Percentiles rank a stretch among this genome's conserved stretches.
Evolutionary conservation across 2,888 invertebrate genomes (phyloP).

Genomic region (Cryptophagus acutangulus): DNA sequence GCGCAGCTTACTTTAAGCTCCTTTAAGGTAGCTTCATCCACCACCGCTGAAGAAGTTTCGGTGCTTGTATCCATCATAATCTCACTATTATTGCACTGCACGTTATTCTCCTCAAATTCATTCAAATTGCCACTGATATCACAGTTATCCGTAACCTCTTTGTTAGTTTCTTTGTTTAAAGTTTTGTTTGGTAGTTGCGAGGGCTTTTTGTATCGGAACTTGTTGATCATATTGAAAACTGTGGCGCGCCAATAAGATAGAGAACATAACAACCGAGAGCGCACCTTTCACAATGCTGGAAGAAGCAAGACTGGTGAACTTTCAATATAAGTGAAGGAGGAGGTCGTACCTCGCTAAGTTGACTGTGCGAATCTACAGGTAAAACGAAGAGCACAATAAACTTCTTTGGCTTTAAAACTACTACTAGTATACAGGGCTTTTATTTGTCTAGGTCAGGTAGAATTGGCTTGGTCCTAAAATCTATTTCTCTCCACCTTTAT

Average conservation of each 20-base stretch:
- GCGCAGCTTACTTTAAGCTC: conserved; percentile 34
- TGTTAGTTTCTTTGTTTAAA: conserved; percentile 6
- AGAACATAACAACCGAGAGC: conserved; percentile 19
- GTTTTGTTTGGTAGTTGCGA: conserved; percentile 8
- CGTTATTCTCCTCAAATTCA: background rate
- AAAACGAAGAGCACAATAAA: conserved; percentile 8
- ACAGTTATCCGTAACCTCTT: conserved; percentile 14
- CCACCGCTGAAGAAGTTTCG: background rate
- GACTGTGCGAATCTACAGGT: conserved; percentile 31
- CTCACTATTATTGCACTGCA: background rate
- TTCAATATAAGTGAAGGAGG: conserved; percentile 25
- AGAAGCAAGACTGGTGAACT: conserved; percentile 26
- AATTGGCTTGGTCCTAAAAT: too few species aligned
- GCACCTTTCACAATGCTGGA: conserved; percentile 29
- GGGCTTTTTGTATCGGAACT: conserved; percentile 46
- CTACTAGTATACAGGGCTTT: too few species aligned
- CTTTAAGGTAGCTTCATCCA: conserved; percentile 24
- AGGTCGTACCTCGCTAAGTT: conserved; percentile 18
- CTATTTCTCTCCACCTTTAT: too few species aligned
- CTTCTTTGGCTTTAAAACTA: too few species aligned
- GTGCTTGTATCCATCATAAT: background rate
- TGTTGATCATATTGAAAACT: conserved; percentile 40
- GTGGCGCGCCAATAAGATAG: conserved; percentile 1
- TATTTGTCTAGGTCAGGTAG: too few species aligned
- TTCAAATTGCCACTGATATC: conserved; percentile 18